Conservation (phyloP, 2,888 invertebrate species). For the Tolmerus cingulatus region DNA sequence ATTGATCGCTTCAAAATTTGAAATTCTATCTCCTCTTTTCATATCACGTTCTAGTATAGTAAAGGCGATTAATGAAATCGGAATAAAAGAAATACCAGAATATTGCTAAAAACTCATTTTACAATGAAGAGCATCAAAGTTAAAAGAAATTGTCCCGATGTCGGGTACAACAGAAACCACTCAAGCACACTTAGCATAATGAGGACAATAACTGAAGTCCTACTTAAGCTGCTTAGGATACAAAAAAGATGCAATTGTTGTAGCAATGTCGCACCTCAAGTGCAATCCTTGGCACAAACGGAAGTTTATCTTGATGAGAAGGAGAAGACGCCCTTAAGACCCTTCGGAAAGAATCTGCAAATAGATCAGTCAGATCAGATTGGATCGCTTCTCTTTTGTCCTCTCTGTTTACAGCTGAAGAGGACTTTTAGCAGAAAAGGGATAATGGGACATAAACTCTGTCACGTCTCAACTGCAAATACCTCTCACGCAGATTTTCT, state of each 20-base stretch:
- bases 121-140: not conserved
- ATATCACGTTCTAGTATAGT: not conserved
- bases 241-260: conserved; percentile 25
- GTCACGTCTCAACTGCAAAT: not conserved
- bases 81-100: not conserved
- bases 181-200: conserved; percentile 35
- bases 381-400: not conserved
- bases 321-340: not conserved
- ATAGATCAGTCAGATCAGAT: conserved; percentile 35
- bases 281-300: conserved; percentile 33
- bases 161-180: conserved; percentile 25
- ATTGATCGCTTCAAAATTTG: not conserved
- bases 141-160: not conserved
- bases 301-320: conserved; percentile 37
- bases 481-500: conserved; percentile 7
- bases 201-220: conserved; percentile 25
- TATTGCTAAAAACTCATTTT: not conserved
- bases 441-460: conserved; percentile 8
- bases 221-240: conserved; percentile 35
- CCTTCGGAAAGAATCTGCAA: conserved; percentile 2
- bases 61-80: not conserved
- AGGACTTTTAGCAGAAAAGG: conserved; percentile 20
- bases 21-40: not conserved
- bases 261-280: conserved; percentile 40
- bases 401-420: conserved; percentile 6